These are phyloP conservation scores for Acanthosoma haemorrhoidale DNA, from an alignment of 2,888 invertebrate species.

Conservation along the genomic window DNA sequence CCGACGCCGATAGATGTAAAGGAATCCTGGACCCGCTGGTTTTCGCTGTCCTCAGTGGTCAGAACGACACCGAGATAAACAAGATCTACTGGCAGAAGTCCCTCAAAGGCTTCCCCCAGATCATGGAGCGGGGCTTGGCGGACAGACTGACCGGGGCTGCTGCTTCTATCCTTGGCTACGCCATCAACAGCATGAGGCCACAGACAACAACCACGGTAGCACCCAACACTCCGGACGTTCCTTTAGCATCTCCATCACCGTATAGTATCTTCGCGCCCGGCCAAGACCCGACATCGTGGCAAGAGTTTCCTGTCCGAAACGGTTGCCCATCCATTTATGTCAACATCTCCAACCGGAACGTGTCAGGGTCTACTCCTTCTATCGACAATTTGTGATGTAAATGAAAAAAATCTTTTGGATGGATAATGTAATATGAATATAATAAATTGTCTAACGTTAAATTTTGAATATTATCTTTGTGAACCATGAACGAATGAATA, in stretches of 20 bases:
- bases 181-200: background rate
- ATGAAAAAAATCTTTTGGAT: no score
- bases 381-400: no score
- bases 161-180: background rate
- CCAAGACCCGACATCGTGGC: background rate
- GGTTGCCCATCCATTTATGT: background rate
- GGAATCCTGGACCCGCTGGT: background rate
- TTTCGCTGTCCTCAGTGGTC: background rate
- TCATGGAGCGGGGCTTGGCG: background rate
- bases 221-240: background rate
- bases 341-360: background rate
- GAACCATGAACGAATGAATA: no score
- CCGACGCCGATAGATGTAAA: background rate
- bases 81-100: conserved; percentile 5
- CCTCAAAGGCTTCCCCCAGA: background rate
- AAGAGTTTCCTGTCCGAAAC: background rate
- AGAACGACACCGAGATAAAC: background rate
- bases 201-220: background rate
- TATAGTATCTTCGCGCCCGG: background rate
- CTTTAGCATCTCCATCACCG: background rate
- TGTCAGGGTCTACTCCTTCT: no score
- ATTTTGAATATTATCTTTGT: no score
- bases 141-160: background rate
- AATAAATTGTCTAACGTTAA: no score
- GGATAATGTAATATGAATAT: no score